These are phyloP conservation scores for Pseudococcus jackbeardsleyi DNA, from an alignment of 2,888 invertebrate species.

Conservation along the genomic window DNA sequence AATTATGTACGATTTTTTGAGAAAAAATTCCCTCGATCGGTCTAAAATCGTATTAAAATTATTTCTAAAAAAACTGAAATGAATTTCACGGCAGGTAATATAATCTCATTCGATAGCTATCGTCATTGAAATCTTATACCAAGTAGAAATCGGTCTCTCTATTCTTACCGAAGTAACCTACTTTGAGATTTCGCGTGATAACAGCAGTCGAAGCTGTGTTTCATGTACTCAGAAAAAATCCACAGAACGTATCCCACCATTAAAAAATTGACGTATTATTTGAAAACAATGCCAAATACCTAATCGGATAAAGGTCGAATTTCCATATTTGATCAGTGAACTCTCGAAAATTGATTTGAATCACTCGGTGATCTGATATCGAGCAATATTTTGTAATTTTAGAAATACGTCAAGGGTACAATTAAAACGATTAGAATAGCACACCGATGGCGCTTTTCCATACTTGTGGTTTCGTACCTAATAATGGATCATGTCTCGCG, in stretches of 20 bases:
- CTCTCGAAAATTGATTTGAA: background rate
- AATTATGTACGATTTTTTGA: too few species aligned
- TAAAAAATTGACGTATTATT: background rate
- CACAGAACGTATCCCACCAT: background rate
- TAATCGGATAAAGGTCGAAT: conserved; percentile 34
- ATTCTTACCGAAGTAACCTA: background rate
- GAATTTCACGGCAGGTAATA: background rate
- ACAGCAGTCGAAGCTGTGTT: background rate
- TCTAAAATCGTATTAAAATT: too few species aligned
- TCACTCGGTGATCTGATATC: background rate
- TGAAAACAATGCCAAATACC: conserved; percentile 10
- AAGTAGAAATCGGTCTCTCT: background rate
- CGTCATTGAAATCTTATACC: background rate
- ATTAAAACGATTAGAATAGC: background rate
- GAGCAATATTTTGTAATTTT: conserved; percentile 8
- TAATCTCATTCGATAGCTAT: background rate
- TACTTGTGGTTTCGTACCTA: background rate
- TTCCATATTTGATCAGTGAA: conserved; percentile 26
- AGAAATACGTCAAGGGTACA: conserved; percentile 15
- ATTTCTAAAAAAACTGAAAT: background rate
- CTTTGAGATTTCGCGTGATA: background rate
- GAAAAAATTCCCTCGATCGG: too few species aligned
- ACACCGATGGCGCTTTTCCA: background rate
- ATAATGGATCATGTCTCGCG: too few species aligned
- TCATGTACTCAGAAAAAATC: background rate